Percentiles rank a stretch among this genome's conserved stretches.
Conservation (phyloP, 2,888 invertebrate genomes). For the Dusona sp. region DNA sequence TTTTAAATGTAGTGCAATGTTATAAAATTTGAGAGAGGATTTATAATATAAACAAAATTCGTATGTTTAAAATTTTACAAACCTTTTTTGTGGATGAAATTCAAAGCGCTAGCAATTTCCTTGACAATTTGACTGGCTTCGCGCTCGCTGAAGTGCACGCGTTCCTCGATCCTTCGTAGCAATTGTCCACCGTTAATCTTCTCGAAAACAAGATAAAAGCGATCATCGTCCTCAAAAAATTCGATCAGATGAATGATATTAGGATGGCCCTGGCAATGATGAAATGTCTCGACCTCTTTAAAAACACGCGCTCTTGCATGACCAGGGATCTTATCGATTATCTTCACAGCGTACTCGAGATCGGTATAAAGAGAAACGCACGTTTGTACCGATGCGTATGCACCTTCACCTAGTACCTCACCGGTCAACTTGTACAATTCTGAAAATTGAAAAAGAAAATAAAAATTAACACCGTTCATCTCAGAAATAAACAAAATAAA, state of each 20-base stretch:
- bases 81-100: conserved; percentile 97
- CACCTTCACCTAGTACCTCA: conserved; percentile 98
- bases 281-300: conserved; percentile 99
- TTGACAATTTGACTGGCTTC: conserved; percentile 97
- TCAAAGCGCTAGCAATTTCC: conserved; percentile 97
- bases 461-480: neutral
- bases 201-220: conserved; percentile 99
- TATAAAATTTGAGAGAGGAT: neutral
- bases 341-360: conserved; percentile 98
- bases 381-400: conserved; percentile 97
- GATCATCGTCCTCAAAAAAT: conserved; percentile 98
- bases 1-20: neutral
- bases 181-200: conserved; percentile 98
- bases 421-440: conserved; percentile 98
- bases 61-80: conserved; percentile 20
- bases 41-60: neutral
- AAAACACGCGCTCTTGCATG: conserved; percentile 98
- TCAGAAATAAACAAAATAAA: too few species aligned
- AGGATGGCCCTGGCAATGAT: conserved; percentile 98
- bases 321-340: conserved; percentile 97
- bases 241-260: conserved; percentile 99
- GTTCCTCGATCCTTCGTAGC: conserved; percentile 96
- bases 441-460: conserved; percentile 82
- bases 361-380: conserved; percentile 96
- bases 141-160: conserved; percentile 96